A percentile compares a stretch with the other conserved stretches of the same genome.
Evolutionary conservation across 1,140 invertebrate species (phyloP).

Genomic region (Drosophila mayri): DNA sequence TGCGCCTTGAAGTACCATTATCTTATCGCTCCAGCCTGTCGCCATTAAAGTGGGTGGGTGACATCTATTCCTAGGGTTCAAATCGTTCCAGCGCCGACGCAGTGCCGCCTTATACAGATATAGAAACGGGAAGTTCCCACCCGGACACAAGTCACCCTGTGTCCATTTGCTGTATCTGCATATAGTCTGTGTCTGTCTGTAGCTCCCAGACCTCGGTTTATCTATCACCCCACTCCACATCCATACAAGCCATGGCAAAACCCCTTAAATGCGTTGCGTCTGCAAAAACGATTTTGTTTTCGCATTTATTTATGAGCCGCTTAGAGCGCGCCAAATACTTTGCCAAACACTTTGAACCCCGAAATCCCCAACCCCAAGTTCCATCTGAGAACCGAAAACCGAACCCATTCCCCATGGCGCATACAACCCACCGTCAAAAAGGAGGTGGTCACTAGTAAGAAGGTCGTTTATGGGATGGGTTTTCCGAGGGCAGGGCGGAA

Average conservation of each 20-base stretch:
- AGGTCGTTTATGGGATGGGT: constrained; percentile 31
- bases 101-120: constrained; percentile 11
- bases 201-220: constrained; percentile 23
- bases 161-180: constrained; percentile 52
- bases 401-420: not conserved
- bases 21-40: constrained; percentile 70
- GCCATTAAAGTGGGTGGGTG: constrained; percentile 62
- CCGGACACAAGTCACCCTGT: constrained; percentile 57
- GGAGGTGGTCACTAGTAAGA: constrained; percentile 39
- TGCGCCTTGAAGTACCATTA: constrained; percentile 61
- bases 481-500: not conserved
- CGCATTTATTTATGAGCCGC: constrained; percentile 81
- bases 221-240: not conserved
- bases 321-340: constrained; percentile 73
- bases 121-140: not conserved
- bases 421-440: constrained; percentile 15
- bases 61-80: constrained; percentile 67
- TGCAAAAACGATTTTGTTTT: constrained; percentile 76
- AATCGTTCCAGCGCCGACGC: constrained; percentile 69
- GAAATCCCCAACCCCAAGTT: constrained; percentile 23
- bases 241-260: not conserved
- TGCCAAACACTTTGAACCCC: constrained; percentile 78
- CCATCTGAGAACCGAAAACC: not conserved
- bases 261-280: constrained; percentile 35
- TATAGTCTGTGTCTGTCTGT: constrained; percentile 52